Base-by-base conservation (phyloP, 1,140 invertebrate species). In the Bombyx mandarina region DNA sequence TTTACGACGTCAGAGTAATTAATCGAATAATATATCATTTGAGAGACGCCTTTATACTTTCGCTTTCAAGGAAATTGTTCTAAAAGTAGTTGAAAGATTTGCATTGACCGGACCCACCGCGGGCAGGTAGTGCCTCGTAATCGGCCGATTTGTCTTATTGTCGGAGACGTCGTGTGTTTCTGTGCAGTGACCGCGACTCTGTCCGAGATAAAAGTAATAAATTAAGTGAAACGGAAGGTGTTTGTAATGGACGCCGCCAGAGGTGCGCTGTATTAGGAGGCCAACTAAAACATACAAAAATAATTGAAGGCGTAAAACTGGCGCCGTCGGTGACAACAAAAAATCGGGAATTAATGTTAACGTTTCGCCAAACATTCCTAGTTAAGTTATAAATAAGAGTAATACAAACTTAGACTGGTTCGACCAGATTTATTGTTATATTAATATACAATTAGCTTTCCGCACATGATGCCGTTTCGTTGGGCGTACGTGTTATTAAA, bases 371-470 rank as follows among this genome's bases (percentile, higher is more conserved):
- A 63, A 64, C 59, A 55, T 56, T 59, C 54, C 18, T 52, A 75
- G 66, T 70, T 73, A 74, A 75, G 71, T 78, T 72, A 75, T 75
- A 74, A 76, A 71, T 70, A 73, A 73, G 68, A 63, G 57, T 57
- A 63, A 54, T 57, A 49, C 60, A 61, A 58, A 52, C 63, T 61
- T 60, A 77, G 69, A 83, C 68, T 77, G 54, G 81, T 77, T 72
- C 65, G 61, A 75, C 73, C 73, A 81, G 83, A 86, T 86, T 86
- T 85, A 82, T 82, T 77, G 76, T 79, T 73, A 83, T 82, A 85
- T 86, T 86, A 86, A 86, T 85, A 86, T 85, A 85, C 83, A 85
- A 85, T 86, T 86, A 83, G 79, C 82, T 86, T 83, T 86, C 83
- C 79, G 80, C 80, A 86, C 82, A 86, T 86, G 83, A 82, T 73